Evolutionary conservation across 2,888 invertebrate genomes (phyloP).

Genomic region (Pardosa pseudoannulata): DNA sequence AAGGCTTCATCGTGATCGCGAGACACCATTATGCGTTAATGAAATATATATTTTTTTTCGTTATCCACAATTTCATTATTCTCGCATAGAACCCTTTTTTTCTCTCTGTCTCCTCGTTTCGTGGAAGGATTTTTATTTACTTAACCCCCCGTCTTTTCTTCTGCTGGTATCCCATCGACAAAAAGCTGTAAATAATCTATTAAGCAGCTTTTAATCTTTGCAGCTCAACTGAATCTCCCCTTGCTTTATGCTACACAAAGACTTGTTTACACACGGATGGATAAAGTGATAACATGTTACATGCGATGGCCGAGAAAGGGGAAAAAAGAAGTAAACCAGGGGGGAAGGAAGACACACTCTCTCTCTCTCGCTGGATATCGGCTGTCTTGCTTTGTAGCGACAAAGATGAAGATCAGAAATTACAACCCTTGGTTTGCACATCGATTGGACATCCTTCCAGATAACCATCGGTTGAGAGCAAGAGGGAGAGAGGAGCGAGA

Average conservation of each 20-base stretch:
- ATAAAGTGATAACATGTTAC: constrained; percentile 4
- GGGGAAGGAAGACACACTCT: too few species aligned
- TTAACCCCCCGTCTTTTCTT: neutral
- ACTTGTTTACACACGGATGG: constrained; percentile 1
- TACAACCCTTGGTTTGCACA: constrained; percentile 9
- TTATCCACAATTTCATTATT: neutral
- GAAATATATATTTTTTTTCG: neutral
- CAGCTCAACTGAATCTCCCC: neutral
- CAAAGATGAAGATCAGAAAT: constrained; percentile 15
- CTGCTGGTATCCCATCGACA: neutral
- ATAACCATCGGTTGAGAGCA: constrained; percentile 44
- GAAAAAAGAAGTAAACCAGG: too few species aligned
- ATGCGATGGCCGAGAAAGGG: neutral
- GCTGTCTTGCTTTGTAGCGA: neutral
- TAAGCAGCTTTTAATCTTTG: constrained; percentile 13
- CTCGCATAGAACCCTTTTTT: neutral
- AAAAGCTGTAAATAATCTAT: constrained; percentile 15
- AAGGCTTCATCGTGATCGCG: neutral
- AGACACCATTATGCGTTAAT: neutral
- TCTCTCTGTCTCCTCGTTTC: too few species aligned
- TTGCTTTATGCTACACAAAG: neutral
- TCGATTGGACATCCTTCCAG: constrained; percentile 30
- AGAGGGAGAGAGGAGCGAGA: constrained; percentile 27
- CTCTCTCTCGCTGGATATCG: neutral
- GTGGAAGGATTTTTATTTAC: neutral